A percentile compares a stretch with the other conserved stretches of the same genome.
These are phyloP conservation scores for Triplophysa yarkandensis DNA, from an alignment of 2,797 vertebrate species.

Conservation along the genomic window DNA sequence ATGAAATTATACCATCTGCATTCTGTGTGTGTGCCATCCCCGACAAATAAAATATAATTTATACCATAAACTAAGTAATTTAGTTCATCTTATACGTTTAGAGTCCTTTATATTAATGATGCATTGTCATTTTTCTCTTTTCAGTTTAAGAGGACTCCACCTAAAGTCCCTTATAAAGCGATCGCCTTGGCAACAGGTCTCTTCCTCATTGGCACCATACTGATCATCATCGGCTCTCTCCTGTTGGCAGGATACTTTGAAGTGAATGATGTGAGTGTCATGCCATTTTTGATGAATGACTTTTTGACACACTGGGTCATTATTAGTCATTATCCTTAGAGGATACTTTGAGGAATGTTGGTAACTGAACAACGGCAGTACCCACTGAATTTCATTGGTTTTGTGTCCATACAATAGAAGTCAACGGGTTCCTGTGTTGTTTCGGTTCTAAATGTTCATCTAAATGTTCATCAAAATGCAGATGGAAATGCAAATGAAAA, in stretches of 20 bases:
- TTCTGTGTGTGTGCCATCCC: too few species aligned
- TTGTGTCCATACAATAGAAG: too few species aligned
- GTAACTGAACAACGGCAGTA: too few species aligned
- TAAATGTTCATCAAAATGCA: too few species aligned
- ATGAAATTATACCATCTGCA: not conserved
- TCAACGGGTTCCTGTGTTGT: too few species aligned
- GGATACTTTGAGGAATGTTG: too few species aligned
- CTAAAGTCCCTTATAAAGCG: conserved; percentile 97
- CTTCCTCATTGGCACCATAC: conserved; percentile 89
- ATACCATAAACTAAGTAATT: too few species aligned
- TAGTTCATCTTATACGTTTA: too few species aligned
- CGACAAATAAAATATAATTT: not conserved
- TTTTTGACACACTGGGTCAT: not conserved
- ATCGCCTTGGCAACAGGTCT: conserved; percentile 88
- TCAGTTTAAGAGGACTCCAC: conserved; percentile 94
- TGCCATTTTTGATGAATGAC: not conserved
- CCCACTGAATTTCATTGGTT: too few species aligned
- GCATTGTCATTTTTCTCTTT: conserved; percentile 20
- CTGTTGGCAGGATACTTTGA: conserved; percentile 92
- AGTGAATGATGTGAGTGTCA: conserved; percentile 81
- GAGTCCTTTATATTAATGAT: not conserved
- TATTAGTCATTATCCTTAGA: not conserved
- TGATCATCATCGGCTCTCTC: conserved; percentile 91
- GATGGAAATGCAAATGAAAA: too few species aligned
- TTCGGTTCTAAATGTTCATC: too few species aligned